Base-by-base conservation (phyloP, 2,113 vertebrate species). In the Channa maculata region DNA sequence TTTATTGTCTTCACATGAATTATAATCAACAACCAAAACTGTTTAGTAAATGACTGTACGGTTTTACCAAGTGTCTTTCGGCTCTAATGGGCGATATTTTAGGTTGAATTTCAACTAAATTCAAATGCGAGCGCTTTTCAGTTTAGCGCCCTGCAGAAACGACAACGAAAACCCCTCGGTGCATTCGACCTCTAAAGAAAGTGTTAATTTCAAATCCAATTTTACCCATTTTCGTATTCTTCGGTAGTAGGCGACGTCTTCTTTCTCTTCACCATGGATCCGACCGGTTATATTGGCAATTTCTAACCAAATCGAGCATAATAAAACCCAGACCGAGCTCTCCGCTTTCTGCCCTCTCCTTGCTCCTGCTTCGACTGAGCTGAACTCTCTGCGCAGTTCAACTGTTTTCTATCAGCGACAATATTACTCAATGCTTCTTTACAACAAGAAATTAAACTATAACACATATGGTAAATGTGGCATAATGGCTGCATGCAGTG, bases 191-290 rank as follows among this genome's bases (percentile, higher is more conserved):
- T 94, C 91, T 91, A 87, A 83, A 89, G 90, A 94, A 96, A 95
- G 94, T 94, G 90, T 69, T 91, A 86, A 73, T 92, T 90, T 83
- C 63, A 57, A 38, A 65, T 62, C 58, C 13, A 74, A 81, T 79
- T 91, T 92, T 94, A 95, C 94, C 95, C 94, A 90, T 95, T 91
- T 76, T 90, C 93, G 70, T 88, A 92, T 77, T 96, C 94, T 88
- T 92, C 91, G 71, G 88, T 88, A 79, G 92, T 94, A 11, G 88
- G 80, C 75, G 93, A 91, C 83, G 88, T 94, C 94, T 91, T 95
- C 95, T 89, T 95, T 89, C 94, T 95, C 93, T 95, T 96, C 95
- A 96, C 96, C 96, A 95, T 96, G 94, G 94, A 86, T 93, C 94
- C 94, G 93, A 86, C 78, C 89, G 77, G 88, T 82, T 90, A 87